Base-by-base conservation (phyloP, 2,888 invertebrate species). In the Julus scandinavius region DNA sequence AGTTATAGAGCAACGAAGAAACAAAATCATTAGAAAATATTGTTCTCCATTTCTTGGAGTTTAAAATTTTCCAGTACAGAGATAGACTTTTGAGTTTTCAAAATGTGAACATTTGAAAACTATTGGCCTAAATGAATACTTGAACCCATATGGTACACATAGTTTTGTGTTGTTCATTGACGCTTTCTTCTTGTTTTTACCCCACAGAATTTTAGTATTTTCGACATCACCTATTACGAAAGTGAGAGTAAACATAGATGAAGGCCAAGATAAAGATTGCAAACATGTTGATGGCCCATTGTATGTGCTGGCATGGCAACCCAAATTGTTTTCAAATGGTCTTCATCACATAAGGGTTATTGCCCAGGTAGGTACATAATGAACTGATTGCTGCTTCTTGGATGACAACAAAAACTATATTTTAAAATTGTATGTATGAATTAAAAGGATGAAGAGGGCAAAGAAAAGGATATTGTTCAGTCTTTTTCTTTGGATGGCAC, bases 401-500 rank as follows among this genome's bases (percentile, higher is more conserved):
- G 29, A 38, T 84, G 50, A 38, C 50, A 45, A 5, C 15, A 20
- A 86, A 54, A n/a, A 50, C n/a, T 50, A 63, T n/a, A 20, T 63
- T 63, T 63, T 63, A 7, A 15, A 6, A 38, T 86, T 45, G 86
- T 29, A 49, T 17, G 40, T 20, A 84, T 84, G 58, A 84, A 87
- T 88, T 92, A 92, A 88, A 90, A 94, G 94, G 91, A 92, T 90
- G 87, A 50, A 7, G 90, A 89, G 84, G 91, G 91, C n/a, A 90
- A 90, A 72, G 88, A 89, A 7, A 88, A 87, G 45, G 90, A 92
- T 91, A 91, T 95, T 87, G 93, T 93, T n/a, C 96, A 97, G 91
- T 94, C 94, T 86, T 97, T 97, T 93, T 94, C 96, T 17, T 92
- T 97, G 89, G 97, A 97, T 92, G 95, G 95, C 3, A 94, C 95